phyloP scores from a whole-genome alignment of 2,113 vertebrate species.

The Pseudopodoces humilis region DNA sequence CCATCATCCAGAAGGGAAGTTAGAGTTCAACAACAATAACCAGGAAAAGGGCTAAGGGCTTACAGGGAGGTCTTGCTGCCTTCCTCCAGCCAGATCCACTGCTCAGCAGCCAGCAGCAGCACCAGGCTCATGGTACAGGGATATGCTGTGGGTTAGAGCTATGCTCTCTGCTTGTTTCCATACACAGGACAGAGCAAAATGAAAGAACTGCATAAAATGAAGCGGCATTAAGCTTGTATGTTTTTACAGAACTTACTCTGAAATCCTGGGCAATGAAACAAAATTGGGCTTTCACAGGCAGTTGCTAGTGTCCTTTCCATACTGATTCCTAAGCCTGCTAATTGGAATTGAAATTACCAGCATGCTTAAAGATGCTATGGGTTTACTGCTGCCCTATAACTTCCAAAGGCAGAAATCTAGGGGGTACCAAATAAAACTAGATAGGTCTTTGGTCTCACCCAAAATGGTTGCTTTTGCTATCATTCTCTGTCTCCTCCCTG shows the following conservation, averaged over 20 bases:
- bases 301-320: neutral
- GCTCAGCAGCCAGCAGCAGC: neutral
- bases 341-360: neutral
- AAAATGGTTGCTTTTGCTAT: neutral
- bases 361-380: neutral
- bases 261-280: neutral
- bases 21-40: neutral
- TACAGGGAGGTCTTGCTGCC: neutral
- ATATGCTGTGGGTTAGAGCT: neutral
- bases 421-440: neutral
- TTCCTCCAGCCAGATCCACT: rapidly evolving
- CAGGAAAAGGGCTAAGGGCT: neutral
- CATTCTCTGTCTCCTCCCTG: neutral
- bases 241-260: neutral
- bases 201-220: neutral
- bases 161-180: neutral
- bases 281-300: neutral
- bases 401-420: neutral
- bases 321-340: neutral
- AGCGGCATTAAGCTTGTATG: neutral
- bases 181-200: neutral
- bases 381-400: neutral
- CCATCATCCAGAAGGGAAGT: neutral
- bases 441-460: neutral
- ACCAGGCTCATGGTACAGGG: rapidly evolving